Evolutionary conservation across 2,797 vertebrate species (phyloP).

Genomic region (Chaunax sp.): DNA sequence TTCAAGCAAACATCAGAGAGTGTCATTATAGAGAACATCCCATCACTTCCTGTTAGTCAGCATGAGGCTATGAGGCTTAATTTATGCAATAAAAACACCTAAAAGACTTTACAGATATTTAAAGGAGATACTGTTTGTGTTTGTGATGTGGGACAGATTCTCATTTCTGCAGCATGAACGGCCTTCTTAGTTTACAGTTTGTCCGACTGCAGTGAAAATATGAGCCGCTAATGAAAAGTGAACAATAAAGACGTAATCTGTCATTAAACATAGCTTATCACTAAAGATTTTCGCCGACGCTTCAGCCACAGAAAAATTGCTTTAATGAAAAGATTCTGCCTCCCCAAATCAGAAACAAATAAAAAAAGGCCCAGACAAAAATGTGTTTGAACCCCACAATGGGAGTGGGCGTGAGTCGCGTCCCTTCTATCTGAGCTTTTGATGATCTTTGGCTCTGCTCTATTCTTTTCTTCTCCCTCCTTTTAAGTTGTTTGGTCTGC

Average conservation of each 20-base stretch:
- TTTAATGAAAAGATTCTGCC: conserved; percentile 72
- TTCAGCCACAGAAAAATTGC: conserved; percentile 63
- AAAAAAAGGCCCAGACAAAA: conserved; percentile 47
- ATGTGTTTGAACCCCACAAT: conserved; percentile 66
- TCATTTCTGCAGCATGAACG: too few relatives aligned
- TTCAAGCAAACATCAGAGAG: too few relatives aligned
- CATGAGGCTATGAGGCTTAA: too few relatives aligned
- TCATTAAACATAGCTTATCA: conserved; percentile 63
- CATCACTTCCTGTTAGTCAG: background rate
- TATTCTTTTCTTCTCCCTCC: conserved; percentile 60
- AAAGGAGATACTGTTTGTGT: too few relatives aligned
- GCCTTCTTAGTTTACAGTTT: too few relatives aligned
- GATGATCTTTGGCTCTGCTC: conserved; percentile 71
- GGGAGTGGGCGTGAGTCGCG: conserved; percentile 64
- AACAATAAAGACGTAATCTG: conserved; percentile 59
- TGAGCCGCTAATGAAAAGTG: too few relatives aligned
- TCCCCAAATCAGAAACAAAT: conserved; percentile 70
- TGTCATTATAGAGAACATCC: too few relatives aligned
- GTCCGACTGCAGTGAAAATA: too few relatives aligned
- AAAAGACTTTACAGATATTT: too few relatives aligned
- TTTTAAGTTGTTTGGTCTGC: conserved; percentile 74
- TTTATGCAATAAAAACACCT: too few relatives aligned
- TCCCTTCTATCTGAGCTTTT: conserved; percentile 72
- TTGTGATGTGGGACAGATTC: too few relatives aligned
- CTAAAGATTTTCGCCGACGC: conserved; percentile 38